A percentile compares a stretch with the other conserved stretches of the same genome.
These are phyloP conservation scores for Rhinopomastus cyanomelas DNA, from an alignment of 2,113 vertebrate genomes.

Conservation along the genomic window DNA sequence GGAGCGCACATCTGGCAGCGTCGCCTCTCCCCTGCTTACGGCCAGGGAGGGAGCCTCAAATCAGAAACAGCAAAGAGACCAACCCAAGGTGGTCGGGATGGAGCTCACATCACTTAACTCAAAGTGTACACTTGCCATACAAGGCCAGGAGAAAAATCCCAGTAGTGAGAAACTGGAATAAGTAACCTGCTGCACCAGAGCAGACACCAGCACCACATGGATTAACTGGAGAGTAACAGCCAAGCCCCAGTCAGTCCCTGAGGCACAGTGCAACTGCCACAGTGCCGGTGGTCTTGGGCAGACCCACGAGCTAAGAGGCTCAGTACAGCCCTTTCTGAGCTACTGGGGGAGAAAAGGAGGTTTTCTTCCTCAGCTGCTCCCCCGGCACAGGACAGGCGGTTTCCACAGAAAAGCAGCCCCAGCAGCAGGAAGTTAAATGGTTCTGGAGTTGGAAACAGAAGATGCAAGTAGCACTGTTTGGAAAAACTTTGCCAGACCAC, in stretches of 20 bases:
- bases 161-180: background rate
- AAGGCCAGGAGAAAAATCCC: background rate
- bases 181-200: conserved; percentile 24
- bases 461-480: conserved; percentile 38
- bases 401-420: conserved; percentile 11
- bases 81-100: background rate
- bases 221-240: background rate
- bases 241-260: background rate
- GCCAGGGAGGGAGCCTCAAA: background rate
- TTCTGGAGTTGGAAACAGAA: conserved; percentile 25
- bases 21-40: background rate
- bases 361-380: background rate
- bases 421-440: conserved; percentile 4
- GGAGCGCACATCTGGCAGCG: conserved; percentile 27
- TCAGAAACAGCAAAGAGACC: background rate
- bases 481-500: conserved; percentile 53
- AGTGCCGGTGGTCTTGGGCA: conserved; percentile 16
- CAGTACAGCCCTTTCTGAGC: accelerated
- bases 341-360: background rate
- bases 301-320: background rate
- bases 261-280: background rate
- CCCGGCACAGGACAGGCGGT: background rate
- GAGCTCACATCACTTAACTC: background rate
- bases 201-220: background rate
- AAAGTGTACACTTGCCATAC: background rate